Conservation (phyloP, 2,888 invertebrate genomes). For the Lypha dubia region DNA sequence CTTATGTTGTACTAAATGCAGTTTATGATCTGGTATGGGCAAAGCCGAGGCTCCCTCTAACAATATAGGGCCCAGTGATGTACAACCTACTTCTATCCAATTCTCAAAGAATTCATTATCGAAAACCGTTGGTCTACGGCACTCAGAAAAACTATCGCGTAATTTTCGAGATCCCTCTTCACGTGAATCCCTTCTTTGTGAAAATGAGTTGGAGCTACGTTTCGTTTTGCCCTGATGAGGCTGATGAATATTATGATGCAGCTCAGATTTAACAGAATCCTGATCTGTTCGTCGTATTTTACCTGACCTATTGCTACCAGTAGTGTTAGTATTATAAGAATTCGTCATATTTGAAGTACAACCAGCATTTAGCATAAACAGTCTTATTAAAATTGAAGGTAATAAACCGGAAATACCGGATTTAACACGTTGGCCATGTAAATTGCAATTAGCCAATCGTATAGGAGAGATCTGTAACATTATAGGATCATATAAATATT, state of each 20-base stretch:
- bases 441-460: conserved; percentile 94
- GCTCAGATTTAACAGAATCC: conserved; percentile 79
- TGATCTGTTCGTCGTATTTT: conserved; percentile 81
- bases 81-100: conserved; percentile 96
- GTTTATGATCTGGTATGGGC: conserved; percentile 89
- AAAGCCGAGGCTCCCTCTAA: conserved; percentile 94
- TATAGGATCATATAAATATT: conserved; percentile 2
- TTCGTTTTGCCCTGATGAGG: conserved; percentile 76
- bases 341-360: conserved; percentile 82
- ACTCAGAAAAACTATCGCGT: conserved; percentile 80
- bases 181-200: conserved; percentile 82
- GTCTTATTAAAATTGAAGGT: conserved; percentile 88
- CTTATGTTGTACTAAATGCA: conserved; percentile 92
- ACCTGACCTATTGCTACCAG: conserved; percentile 83
- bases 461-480: conserved; percentile 89
- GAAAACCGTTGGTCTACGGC: conserved; percentile 76
- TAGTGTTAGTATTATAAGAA: conserved; percentile 87
- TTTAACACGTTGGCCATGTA: conserved; percentile 96
- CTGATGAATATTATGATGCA: conserved; percentile 72
- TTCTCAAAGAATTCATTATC: conserved; percentile 85
- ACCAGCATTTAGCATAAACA: conserved; percentile 86
- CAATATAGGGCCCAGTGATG: conserved; percentile 94
- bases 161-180: conserved; percentile 79
- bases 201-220: conserved; percentile 82
- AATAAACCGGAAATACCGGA: conserved; percentile 94